Evolutionary conservation across 2,888 invertebrate genomes (phyloP), one percentile per base, ranked within the genome.

Genomic region (Petrolisthes cinctipes): DNA sequence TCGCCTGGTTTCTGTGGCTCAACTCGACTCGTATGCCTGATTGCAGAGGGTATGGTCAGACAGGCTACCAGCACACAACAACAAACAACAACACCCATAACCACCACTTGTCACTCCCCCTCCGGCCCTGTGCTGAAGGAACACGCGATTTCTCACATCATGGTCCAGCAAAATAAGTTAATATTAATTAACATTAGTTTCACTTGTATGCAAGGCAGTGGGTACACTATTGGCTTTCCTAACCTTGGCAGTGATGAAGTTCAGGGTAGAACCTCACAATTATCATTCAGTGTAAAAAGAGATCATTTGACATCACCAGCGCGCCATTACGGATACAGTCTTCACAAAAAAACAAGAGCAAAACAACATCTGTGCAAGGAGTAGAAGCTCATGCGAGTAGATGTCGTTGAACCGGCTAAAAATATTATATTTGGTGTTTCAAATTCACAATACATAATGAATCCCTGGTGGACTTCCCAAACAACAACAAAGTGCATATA

Each of bases 161-260:
- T 85, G 76, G 88, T 88, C 88, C 88, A 88, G 84, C 88, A 85
- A 88, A 88, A 88, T 88, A 88, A 88, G 85, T 87, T 82, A 82
- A 86, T 86, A 81, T 81, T 80, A 80, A 85, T 85, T 86, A 86
- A 86, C 85, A 86, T 86, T 87, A 87, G 83, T 83, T 83, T 87
- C 87, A 87, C 87, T 87, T 87, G 87, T 87, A 87, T 87, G 83
- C 87, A 87, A 83, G 87, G 87, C 87, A 87, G 87, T 87, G 87
- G 83, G 87, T 87, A 87, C 87, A 87, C 87, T 87, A 83, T 87
- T 87, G 83, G 83, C 83, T 87, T 37, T 87, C 79, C 87, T 83
- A 87, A 83, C 87, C 82, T 87, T 87, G 87, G 87, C 87, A 87
- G 87, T 87, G 87, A 87, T 81, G 80, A 83, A 87, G 83, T 61